phyloP scores from a whole-genome alignment of 2,888 invertebrate genomes.

The Malthinus seriepunctatus region DNA sequence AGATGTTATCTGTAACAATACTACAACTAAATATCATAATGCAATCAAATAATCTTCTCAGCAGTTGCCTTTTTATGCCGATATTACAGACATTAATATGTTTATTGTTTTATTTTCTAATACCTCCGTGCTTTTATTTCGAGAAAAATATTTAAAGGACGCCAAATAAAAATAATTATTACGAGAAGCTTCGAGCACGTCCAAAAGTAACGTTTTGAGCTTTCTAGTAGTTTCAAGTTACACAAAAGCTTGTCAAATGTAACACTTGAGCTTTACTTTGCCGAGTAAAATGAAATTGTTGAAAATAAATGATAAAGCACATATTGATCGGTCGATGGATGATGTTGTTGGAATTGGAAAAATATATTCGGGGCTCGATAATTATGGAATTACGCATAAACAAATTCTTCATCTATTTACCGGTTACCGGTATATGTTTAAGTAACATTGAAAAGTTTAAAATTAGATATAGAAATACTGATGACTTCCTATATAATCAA shows the following conservation, averaged over 20 bases:
- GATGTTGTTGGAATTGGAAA: too few species aligned
- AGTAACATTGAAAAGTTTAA: slow-evolving; percentile 10
- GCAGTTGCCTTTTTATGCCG: slow-evolving; percentile 27
- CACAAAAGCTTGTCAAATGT: slow-evolving; percentile 14
- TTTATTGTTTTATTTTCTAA: slow-evolving; percentile 10
- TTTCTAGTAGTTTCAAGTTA: background rate
- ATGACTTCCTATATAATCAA: slow-evolving; percentile 26
- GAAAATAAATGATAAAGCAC: slow-evolving; percentile 7
- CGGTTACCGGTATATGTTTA: background rate
- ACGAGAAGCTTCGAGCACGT: too few species aligned
- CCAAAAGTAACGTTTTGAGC: too few species aligned
- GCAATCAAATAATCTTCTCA: slow-evolving; percentile 45
- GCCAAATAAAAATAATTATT: too few species aligned
- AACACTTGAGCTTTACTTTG: slow-evolving; percentile 2
- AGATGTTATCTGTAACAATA: slow-evolving; percentile 48
- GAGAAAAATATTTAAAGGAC: too few species aligned
- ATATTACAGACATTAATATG: slow-evolving; percentile 15
- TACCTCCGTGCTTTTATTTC: too few species aligned
- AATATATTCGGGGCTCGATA: background rate
- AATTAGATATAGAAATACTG: slow-evolving; percentile 20
- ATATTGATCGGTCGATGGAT: background rate
- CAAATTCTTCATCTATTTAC: slow-evolving; percentile 3
- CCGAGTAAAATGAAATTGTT: background rate
- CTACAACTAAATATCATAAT: slow-evolving; percentile 52
- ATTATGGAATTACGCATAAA: background rate